phyloP scores from a whole-genome alignment of 2,113 vertebrate species.

The Periophthalmus modestus region DNA sequence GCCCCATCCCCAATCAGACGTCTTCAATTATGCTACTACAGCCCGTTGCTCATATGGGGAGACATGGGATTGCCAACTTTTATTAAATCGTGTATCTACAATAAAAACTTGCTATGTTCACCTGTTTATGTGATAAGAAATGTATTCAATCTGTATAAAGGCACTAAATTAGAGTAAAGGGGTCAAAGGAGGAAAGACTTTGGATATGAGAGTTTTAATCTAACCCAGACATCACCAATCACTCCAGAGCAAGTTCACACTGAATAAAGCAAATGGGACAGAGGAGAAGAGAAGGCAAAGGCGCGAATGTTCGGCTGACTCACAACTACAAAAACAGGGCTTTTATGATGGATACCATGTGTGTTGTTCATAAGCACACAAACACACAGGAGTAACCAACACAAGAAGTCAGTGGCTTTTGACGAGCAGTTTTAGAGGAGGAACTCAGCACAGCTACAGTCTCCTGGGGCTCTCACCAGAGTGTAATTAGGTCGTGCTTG shows the following conservation, averaged over 20 bases:
- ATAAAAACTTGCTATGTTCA: too few relatives aligned
- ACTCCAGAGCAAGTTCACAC: background rate
- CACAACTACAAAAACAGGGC: slow-evolving; percentile 8
- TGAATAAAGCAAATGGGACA: slow-evolving; percentile 18
- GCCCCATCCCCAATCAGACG: too few relatives aligned
- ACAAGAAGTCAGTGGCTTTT: background rate
- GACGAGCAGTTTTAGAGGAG: background rate
- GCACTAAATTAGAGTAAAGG: slow-evolving; percentile 1
- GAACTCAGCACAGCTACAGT: slow-evolving; percentile 4
- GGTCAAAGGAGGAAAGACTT: slow-evolving; percentile 23
- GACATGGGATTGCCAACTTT: too few relatives aligned
- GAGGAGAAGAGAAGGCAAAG: background rate
- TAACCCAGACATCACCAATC: slow-evolving; percentile 37
- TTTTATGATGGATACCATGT: background rate
- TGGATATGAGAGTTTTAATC: slow-evolving; percentile 31
- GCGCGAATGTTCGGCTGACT: slow-evolving; percentile 27
- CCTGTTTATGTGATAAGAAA: background rate
- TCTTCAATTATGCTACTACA: too few relatives aligned
- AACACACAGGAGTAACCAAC: background rate
- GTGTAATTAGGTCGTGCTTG: slow-evolving; percentile 59
- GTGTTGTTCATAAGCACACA: slow-evolving; percentile 11
- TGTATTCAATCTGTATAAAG: background rate
- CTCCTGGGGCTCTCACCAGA: slow-evolving; percentile 19
- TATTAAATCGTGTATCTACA: too few relatives aligned
- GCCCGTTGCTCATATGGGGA: too few relatives aligned